Evolutionary conservation across 2,888 invertebrate genomes (phyloP).

Genomic region (Elmis aenea): DNA sequence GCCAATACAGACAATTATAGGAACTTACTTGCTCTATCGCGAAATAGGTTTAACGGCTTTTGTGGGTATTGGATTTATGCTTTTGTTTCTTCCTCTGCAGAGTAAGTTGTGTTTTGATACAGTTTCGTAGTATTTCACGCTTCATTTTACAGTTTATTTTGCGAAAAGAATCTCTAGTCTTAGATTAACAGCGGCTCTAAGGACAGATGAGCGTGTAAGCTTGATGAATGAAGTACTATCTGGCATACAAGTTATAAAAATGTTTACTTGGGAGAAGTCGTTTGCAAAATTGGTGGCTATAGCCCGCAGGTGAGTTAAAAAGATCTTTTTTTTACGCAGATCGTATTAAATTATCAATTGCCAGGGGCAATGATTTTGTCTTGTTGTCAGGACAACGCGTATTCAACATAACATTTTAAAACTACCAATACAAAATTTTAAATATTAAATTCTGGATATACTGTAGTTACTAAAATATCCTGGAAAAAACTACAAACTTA

Average conservation of each 20-base stretch:
- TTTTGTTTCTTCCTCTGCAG: conserved; percentile 42
- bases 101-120: conserved; percentile 40
- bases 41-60: conserved; percentile 46
- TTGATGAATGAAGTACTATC: conserved; percentile 68
- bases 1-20: conserved; percentile 58
- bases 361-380: too few relatives aligned
- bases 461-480: too few relatives aligned
- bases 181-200: conserved; percentile 51
- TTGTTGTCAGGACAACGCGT: too few relatives aligned
- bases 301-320: conserved; percentile 61
- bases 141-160: conserved; percentile 33
- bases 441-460: too few relatives aligned
- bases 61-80: conserved; percentile 46
- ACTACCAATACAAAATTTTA: too few relatives aligned
- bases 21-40: conserved; percentile 52
- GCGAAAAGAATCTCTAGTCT: conserved; percentile 42
- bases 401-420: too few relatives aligned
- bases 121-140: neutral
- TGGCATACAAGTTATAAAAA: conserved; percentile 87
- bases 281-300: conserved; percentile 77
- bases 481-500: too few relatives aligned
- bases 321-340: too few relatives aligned
- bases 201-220: conserved; percentile 62
- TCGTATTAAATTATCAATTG: too few relatives aligned
- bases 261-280: conserved; percentile 95